Evolutionary conservation across 2,888 invertebrate genomes (phyloP), one percentile per base, ranked within the genome.

Genomic region (Ceratothoa steindachneri): DNA sequence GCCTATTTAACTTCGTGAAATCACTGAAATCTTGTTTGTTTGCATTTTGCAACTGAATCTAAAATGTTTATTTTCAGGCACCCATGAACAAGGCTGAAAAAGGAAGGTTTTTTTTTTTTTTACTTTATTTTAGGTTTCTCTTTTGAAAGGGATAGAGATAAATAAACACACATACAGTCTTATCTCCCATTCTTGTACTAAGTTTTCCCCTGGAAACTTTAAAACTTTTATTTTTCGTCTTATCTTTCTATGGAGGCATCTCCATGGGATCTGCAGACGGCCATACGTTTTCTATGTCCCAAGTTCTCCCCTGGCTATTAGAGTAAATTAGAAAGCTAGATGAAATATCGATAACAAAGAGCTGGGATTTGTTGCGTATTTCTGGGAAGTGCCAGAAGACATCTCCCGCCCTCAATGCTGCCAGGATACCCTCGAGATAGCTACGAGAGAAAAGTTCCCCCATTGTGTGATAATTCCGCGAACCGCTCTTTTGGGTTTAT

Each of bases 271-370:
- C 24, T 55, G 55, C 5, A 55, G 55, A 22, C 19, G 55, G 55
- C 19, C 24, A 55, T 55, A 55, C 24, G 55, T 55, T 55, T 55
- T 19, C 24, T 15, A 15, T 9, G 41, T 41, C 41, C 41, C 41
- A 15, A 41, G 41, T 5, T 5, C 41, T 41, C 41, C 41, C 41
- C n/a, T n/a, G 1, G 60, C 3, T 60, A 60, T 60, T 60, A 60
- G 60, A 60, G 60, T 60, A 60, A 60, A 60, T 60, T 60, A 60
- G 60, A 60, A 60, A 60, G n/a, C 24, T 12, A 2, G 60, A 60
- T 60, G 60, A 60, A 60, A 60, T 60, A 24, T n/a, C 60, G 60
- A 60, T 60, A 60, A 60, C 41, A 41, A 41, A 41, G 41, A 41
- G 41, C 5, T 15, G 41, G 41, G 41, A 41, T 41, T 41, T 41